Conservation (phyloP, 2,113 vertebrate species). For the Atrichornis clamosus region DNA sequence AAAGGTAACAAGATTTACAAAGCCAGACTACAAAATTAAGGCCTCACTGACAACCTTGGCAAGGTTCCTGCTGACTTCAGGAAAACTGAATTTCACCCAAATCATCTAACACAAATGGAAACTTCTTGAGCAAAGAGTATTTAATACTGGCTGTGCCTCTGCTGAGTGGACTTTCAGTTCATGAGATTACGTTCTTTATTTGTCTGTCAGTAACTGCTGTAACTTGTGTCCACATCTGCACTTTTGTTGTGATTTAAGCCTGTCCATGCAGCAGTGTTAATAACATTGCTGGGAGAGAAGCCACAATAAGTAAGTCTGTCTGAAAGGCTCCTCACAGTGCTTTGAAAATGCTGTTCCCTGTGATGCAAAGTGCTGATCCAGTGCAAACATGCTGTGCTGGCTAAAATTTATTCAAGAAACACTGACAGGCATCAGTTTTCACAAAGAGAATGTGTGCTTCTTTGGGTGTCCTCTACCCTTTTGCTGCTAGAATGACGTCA, state of each 20-base stretch:
- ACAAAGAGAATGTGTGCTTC: not conserved
- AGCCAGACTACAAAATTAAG: not conserved
- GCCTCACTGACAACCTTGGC: not conserved
- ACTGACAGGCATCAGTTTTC: not conserved
- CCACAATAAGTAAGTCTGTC: not conserved
- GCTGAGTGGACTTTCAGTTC: not conserved
- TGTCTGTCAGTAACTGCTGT: not conserved
- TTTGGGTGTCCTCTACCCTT: not conserved
- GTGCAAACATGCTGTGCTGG: not conserved
- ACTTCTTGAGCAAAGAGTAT: not conserved
- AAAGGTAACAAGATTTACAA: not conserved
- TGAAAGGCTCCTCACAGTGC: not conserved
- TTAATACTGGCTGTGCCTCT: conserved; percentile 11
- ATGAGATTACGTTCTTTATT: conserved; percentile 15
- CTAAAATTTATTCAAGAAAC: not conserved
- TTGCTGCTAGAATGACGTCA: not conserved
- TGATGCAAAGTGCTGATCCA: not conserved
- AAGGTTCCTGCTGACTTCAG: not conserved
- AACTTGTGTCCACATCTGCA: conserved; percentile 1
- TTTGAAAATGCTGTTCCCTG: rapidly evolving
- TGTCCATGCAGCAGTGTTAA: not conserved
- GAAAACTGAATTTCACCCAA: conserved; percentile 11
- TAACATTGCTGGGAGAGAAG: not conserved
- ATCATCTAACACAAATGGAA: not conserved
- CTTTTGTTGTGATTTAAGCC: conserved; percentile 27